Base-by-base conservation (phyloP, 2,797 vertebrate genomes). In the Sebastes jordani region DNA sequence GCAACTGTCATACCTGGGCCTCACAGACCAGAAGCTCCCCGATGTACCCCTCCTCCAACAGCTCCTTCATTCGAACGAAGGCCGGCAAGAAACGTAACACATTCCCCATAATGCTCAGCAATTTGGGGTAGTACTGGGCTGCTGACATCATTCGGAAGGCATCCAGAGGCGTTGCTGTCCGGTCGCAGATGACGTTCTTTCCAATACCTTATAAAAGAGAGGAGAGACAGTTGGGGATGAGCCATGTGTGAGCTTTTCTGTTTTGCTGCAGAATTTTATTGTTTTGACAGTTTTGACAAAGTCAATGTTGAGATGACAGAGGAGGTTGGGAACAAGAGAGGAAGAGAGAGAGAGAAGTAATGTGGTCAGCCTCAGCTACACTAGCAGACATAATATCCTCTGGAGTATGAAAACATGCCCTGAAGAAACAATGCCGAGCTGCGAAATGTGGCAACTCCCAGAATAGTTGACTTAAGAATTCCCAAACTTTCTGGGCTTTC, bases 91-190 rank as follows among this genome's bases (percentile, higher is more conserved):
- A 99, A 73, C 99, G 97, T 61, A 99, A 85, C 46, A 99, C 99
- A 0, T 99, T 99, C 73, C 98, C 98, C 99, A 99, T 99, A 89
- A 99, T 98, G 95, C 99, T 99, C 95, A 99, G 97, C 89, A 99
- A 94, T 92, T 99, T 99, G 5, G 99, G 99, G 92, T 99, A 99
- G 88, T 99, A 99, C 92, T 99, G 99, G n/a, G 99, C 99, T 0
- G 99, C 99, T 0, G 97, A 98, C 98, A 98, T 99, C 99, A 99
- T 99, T 70, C 96, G 94, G 78, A 99, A 99, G 91, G 99, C 99
- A 60, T 99, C 99, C 89, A 99, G 92, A 0, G 99, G 98, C 1
- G 99, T 99, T 0, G 98, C 98, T 0, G 99, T 98, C 69, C 99
- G 95, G 93, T 99, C 99, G 14, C 99, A 99, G 93, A 99, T 99